Base-by-base conservation (phyloP, 2,113 vertebrate genomes). In the Saccopteryx leptura region DNA sequence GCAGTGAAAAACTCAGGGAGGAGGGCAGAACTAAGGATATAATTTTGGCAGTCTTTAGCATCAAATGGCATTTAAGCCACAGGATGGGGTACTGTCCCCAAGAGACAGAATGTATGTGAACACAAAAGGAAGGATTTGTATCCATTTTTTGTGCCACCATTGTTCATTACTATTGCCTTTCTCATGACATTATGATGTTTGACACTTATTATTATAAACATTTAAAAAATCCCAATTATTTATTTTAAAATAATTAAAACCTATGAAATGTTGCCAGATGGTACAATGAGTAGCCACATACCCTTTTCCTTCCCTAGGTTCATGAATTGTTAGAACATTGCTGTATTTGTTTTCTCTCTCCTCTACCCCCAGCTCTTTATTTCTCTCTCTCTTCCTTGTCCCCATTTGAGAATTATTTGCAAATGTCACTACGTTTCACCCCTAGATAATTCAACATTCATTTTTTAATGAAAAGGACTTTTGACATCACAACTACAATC, bases 241-340 rank as follows among this genome's bases (percentile, higher is more conserved):
- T 88, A 23, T 74, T 96, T 91, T 7, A 66, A 79, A 95, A 83
- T 72, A 68, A 78, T n/a, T 83, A 19, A 68, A 81, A 63, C 31
- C 11, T 91, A 21, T 28, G 50, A 26, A 90, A 90, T 4, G 2
- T 78, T 76, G 6, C 14, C 52, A 65, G 46, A 46, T 58, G 60
- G 33, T 58, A 60, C 4, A 65, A 26, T n/a, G n/a, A n/a, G 58
- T 69, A 54, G 1, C 18, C 14, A 9, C 48, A 7, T 12, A 33
- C 3, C 15, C 58, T 65, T 78, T 18, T 11, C 23, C 72, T 78
- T 18, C 14, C 23, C 15, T 52, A 46, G 19, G 66, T 48, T 46
- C 13, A 58, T 18, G 26, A 12, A 7, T 71, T 87, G 15, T 81
- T 68, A 90, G n/a, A n/a, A 60, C 7, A 69, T 94, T 21, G 23